These are phyloP conservation scores for Grammomys dolichurus DNA, from an alignment of 2,113 vertebrate species.

Conservation along the genomic window DNA sequence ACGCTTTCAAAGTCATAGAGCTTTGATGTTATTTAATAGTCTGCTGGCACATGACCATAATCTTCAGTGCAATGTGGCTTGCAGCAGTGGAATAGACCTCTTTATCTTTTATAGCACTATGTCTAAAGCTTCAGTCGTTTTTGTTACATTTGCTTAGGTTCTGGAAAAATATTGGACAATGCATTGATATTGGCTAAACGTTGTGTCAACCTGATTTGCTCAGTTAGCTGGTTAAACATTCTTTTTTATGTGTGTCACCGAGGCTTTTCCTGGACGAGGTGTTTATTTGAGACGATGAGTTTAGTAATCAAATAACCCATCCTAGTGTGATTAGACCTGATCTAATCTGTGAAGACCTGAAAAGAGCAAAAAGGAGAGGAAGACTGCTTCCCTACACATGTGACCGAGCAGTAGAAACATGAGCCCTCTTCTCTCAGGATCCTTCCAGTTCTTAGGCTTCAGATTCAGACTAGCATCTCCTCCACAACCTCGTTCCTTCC, in stretches of 20 bases:
- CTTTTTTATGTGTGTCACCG: neutral
- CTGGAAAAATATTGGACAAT: neutral
- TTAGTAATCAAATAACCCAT: neutral
- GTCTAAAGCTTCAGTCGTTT: neutral
- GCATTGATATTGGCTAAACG: neutral
- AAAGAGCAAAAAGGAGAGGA: neutral
- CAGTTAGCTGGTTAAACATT: neutral
- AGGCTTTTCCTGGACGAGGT: neutral
- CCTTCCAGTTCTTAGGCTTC: neutral
- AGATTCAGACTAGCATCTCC: neutral
- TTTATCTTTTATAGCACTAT: neutral
- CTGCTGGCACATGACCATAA: neutral
- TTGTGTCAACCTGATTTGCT: neutral
- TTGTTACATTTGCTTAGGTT: neutral
- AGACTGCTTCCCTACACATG: neutral
- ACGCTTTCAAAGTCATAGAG: neutral
- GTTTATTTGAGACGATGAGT: neutral
- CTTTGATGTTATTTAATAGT: neutral
- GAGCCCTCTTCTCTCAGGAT: accelerated
- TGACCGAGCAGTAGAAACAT: too few species aligned
- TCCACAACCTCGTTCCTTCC: neutral
- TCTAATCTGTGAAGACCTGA: neutral
- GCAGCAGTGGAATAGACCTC: neutral
- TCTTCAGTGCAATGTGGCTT: neutral
- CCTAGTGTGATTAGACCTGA: neutral